Conservation (phyloP, 2,888 invertebrate genomes). For the Ophion slaviceki region DNA sequence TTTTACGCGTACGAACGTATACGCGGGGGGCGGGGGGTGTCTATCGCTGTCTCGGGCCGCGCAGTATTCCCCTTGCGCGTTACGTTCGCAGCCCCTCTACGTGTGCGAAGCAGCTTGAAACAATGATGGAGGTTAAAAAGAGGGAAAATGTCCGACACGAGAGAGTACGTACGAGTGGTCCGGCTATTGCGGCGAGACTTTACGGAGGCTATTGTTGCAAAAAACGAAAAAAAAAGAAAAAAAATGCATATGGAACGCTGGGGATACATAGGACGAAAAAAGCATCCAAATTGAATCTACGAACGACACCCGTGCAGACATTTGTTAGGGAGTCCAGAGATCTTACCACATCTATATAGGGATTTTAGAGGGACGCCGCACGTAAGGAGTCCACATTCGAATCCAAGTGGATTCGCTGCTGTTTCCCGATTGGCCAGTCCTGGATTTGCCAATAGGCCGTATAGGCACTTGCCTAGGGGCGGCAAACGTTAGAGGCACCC, state of each 20-base stretch:
- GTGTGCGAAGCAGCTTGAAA: conserved; percentile 68
- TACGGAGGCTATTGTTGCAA: neutral
- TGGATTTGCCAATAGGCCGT: no score
- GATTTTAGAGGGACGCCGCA: no score
- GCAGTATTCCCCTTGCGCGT: conserved; percentile 10
- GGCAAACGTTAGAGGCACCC: no score
- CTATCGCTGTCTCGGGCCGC: conserved; percentile 34
- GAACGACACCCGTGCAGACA: neutral
- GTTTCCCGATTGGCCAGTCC: no score
- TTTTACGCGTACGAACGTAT: conserved; percentile 29
- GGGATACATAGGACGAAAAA: neutral
- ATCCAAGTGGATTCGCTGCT: neutral
- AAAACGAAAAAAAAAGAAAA: neutral
- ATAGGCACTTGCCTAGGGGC: no score
- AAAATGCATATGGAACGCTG: neutral
- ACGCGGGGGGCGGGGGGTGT: neutral
- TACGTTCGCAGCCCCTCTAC: conserved; percentile 19
- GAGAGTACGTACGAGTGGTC: conserved; percentile 27
- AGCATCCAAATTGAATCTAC: neutral
- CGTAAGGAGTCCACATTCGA: no score
- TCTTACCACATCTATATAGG: no score
- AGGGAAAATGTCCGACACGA: conserved; percentile 62
- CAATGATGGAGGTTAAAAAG: conserved; percentile 75
- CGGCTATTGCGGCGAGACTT: neutral
- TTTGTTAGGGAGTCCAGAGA: no score